Evolutionary conservation across 2,113 vertebrate genomes (phyloP).

Genomic region (Scartelaos histophorus): DNA sequence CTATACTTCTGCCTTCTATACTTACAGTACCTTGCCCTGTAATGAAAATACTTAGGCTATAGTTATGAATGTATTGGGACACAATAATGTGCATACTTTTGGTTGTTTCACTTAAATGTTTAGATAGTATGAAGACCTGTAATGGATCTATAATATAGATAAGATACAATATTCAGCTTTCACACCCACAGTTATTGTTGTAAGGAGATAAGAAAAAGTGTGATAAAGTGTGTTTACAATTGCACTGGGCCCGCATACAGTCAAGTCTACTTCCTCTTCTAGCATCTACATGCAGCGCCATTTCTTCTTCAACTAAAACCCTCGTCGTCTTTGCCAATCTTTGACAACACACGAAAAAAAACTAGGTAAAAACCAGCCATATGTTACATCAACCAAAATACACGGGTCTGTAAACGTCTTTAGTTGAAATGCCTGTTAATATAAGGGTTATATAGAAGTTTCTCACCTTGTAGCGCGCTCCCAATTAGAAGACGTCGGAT

Average conservation of each 20-base stretch:
- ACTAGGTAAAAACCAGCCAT: not conserved
- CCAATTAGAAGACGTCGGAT: constrained; percentile 55
- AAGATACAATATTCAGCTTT: not conserved
- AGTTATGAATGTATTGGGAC: not conserved
- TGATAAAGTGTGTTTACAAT: not conserved
- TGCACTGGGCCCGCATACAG: not conserved
- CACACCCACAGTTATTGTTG: not conserved
- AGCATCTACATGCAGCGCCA: constrained; percentile 33
- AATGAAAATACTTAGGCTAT: not conserved
- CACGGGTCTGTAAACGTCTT: not conserved
- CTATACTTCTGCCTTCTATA: not conserved
- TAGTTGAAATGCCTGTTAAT: too few relatives aligned
- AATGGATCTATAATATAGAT: not conserved
- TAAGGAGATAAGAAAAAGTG: not conserved
- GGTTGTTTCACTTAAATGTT: too few relatives aligned
- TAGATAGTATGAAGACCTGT: not conserved
- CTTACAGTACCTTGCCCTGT: not conserved
- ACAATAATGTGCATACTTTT: not conserved
- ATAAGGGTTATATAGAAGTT: not conserved
- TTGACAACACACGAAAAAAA: not conserved
- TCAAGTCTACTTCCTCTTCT: constrained; percentile 42
- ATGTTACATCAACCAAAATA: not conserved
- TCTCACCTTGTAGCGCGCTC: constrained; percentile 40
- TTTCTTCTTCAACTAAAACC: constrained; percentile 32
- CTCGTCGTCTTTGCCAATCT: not conserved